Base-by-base conservation (phyloP, 2,888 invertebrate species). In the Stegophylla sp. region DNA sequence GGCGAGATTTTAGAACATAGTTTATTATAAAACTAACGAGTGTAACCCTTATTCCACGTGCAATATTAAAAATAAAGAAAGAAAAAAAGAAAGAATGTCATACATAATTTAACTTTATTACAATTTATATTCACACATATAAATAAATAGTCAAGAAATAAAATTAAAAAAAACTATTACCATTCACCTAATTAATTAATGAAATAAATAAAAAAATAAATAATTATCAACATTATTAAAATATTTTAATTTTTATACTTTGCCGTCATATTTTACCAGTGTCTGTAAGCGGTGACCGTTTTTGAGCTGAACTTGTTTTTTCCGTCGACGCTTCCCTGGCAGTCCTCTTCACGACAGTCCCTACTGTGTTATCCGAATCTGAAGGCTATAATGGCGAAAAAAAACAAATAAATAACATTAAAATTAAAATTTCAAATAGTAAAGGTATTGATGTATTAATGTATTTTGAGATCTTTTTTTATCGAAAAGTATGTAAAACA, bases 291-390 rank as follows among this genome's bases (percentile, higher is more conserved):
- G 82, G 41, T 82, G 83, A 26, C 81, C 89, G 85, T 92, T 92
- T 84, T 92, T 91, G 84, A 92, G 89, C 85, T 63, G 83, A 48
- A 66, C 73, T 56, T 5, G 75, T 4, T 4, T 59, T 41, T 45
- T 75, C 61, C 13, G 56, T 48, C 23, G 82, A 75, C 59, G 41
- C 75, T 17, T 82, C 75, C 34, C 75, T 56, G 5, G 53, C 63
- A 7, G n/a, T 67, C 28, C 66, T 72, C 56, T 82, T 73, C 5
- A 45, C 48, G 20, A 59, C 43, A n/a, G 41, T 59, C 20, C 48
- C 74, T 5, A 75, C 74, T 7, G 51, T 41, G 84, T 88, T 87
- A 84, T 86, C 87, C n/a, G 86, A 85, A 83, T 86, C 87, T 26
- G 45, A 82, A 15, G 82, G 82, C 82, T 82, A 56, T 13, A 82